Evolutionary conservation across 2,113 vertebrate genomes (phyloP).

Genomic region (Ameiurus melas): DNA sequence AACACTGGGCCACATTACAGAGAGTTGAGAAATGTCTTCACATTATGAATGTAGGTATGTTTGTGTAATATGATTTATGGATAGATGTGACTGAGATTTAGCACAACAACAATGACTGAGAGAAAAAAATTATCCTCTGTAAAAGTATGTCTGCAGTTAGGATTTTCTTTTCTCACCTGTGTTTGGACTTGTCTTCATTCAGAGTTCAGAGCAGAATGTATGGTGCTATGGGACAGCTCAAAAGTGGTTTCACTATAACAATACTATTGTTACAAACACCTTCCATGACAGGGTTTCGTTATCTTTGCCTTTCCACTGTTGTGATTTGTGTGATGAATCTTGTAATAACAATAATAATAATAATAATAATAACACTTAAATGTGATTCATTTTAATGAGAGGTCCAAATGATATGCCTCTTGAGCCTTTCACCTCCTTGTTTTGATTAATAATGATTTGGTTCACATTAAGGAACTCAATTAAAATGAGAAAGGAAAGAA

Average conservation of each 20-base stretch:
- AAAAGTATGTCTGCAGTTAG: not conserved
- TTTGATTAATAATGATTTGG: not conserved
- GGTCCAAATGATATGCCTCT: not conserved
- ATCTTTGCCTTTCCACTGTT: not conserved
- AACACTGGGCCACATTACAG: not conserved
- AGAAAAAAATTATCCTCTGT: not conserved
- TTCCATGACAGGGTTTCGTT: not conserved
- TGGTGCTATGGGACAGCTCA: not conserved
- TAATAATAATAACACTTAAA: not conserved
- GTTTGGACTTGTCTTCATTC: not conserved
- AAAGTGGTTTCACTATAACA: not conserved
- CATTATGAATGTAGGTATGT: not conserved
- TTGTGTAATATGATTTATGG: constrained; percentile 2
- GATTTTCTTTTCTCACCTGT: not conserved
- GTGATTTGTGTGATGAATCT: not conserved
- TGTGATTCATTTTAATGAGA: not conserved
- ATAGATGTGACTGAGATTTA: not conserved
- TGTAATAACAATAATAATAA: not conserved
- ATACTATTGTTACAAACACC: not conserved
- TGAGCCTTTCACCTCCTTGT: not conserved
- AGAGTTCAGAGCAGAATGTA: not conserved
- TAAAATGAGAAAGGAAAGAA: not conserved
- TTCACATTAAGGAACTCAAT: not conserved
- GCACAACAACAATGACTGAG: not conserved
- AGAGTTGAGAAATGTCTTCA: not conserved